Evolutionary conservation across 2,888 invertebrate species (phyloP).

Genomic region (Tipula helvola): DNA sequence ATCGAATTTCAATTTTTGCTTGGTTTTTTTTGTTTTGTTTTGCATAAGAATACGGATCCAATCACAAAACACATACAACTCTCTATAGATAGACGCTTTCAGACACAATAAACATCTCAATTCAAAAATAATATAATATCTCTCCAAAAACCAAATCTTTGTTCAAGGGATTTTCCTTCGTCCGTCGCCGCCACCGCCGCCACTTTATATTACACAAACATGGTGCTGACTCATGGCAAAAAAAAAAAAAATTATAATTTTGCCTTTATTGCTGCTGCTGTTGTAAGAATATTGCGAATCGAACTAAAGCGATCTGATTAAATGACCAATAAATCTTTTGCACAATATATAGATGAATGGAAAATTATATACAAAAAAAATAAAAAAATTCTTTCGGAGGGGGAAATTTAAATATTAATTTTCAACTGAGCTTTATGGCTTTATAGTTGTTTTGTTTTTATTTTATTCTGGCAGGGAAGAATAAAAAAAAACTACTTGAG

Average conservation of each 20-base stretch:
- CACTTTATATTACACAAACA: not conserved
- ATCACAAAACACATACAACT: not conserved
- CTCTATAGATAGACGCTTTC: too few species aligned
- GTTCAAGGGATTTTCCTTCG: not conserved
- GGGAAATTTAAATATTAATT: not conserved
- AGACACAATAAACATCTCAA: not conserved
- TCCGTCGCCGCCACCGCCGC: not conserved
- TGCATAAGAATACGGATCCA: not conserved
- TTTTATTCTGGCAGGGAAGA: not conserved
- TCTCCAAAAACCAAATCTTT: not conserved
- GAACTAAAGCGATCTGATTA: not conserved
- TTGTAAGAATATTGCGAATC: not conserved
- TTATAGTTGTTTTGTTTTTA: not conserved
- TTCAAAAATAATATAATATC: not conserved
- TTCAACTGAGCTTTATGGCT: not conserved
- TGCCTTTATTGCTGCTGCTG: not conserved
- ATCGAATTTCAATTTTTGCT: not conserved
- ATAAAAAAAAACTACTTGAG: not conserved
- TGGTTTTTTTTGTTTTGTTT: too few species aligned
- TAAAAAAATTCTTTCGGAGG: not conserved
- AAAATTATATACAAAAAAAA: not conserved
- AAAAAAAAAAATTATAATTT: not conserved
- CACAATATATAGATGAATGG: not conserved
- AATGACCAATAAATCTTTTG: not conserved
- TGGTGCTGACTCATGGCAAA: not conserved